Base-by-base conservation (phyloP, 2,888 invertebrate species). In the Meiosimyza platycephala region DNA sequence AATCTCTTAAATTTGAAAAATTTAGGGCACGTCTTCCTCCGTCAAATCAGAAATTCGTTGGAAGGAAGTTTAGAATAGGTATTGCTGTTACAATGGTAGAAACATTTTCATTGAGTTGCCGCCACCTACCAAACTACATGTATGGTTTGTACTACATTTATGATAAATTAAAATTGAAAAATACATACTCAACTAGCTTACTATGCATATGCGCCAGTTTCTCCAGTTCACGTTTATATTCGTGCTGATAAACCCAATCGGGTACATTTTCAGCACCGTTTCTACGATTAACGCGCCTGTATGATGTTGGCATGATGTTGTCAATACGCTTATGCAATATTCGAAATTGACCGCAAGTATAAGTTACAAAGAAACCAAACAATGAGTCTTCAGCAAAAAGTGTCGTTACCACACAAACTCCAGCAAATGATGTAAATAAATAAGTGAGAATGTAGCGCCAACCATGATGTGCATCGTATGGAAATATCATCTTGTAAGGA, bases 401-500 rank as follows among this genome's bases (percentile, higher is more conserved):
- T 9, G 86, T 87, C 3, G 86, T 86, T 5, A 87, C 84, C 9
- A 85, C 87, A 75, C 83, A 84, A 50, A 87, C 80, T 6, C 87
- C 87, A 15, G 87, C 87, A 65, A 80, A 83, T 0, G 85, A 80
- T 0, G 87, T 86, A 66, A 86, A 85, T 3, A 85, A 71, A 66
- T 87, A 87, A 1, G 87, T 87, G 5, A 84, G 18, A 2, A 79
- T 75, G 76, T 87, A 87, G 22, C 72, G 70, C 80, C 81, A 80
- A 47, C 79, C 82, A 5, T 75, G 77, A 64, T 86, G 79, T 1
- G 86, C 84, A 75, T 85, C 78, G 70, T 78, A 87, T 1, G 86
- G 86, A 73, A 87, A 87, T 2, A 82, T 68, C 87, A 87, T 87
- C 80, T 85, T 85, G 67, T 87, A 87, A 0, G 87, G 87, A 77